These are phyloP conservation scores for Troglohyphantes excavatus DNA, from an alignment of 2,888 invertebrate species.

Conservation along the genomic window DNA sequence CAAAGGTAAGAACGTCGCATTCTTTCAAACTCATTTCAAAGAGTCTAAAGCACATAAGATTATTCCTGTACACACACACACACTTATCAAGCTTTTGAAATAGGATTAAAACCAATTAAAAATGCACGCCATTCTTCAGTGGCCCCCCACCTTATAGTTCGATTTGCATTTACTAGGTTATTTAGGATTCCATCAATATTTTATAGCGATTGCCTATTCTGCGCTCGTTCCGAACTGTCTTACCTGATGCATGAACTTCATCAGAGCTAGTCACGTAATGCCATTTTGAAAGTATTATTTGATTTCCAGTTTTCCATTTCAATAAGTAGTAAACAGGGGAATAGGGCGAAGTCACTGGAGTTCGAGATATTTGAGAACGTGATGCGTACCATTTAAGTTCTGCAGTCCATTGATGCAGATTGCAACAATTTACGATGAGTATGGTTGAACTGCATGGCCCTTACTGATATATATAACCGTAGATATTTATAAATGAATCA, in stretches of 20 bases:
- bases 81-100: neutral
- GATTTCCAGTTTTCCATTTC: neutral
- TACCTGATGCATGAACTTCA: neutral
- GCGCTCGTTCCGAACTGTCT: neutral
- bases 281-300: neutral
- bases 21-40: neutral
- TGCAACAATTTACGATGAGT: too few relatives aligned
- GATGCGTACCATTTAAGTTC: too few relatives aligned
- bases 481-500: too few relatives aligned
- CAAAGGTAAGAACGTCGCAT: too few relatives aligned
- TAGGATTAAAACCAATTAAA: neutral
- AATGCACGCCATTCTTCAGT: neutral
- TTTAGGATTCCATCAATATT: slow-evolving; percentile 5
- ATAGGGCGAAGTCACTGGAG: neutral
- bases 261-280: neutral
- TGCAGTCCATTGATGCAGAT: too few relatives aligned
- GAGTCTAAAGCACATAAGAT: neutral
- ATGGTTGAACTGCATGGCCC: too few relatives aligned
- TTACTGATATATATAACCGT: too few relatives aligned
- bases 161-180: neutral
- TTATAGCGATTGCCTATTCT: neutral
- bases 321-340: neutral
- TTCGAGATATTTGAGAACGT: neutral
- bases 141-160: neutral
- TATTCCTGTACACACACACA: neutral